Base-by-base conservation (phyloP, 2,113 vertebrate species). In the Barbus barbus region DNA sequence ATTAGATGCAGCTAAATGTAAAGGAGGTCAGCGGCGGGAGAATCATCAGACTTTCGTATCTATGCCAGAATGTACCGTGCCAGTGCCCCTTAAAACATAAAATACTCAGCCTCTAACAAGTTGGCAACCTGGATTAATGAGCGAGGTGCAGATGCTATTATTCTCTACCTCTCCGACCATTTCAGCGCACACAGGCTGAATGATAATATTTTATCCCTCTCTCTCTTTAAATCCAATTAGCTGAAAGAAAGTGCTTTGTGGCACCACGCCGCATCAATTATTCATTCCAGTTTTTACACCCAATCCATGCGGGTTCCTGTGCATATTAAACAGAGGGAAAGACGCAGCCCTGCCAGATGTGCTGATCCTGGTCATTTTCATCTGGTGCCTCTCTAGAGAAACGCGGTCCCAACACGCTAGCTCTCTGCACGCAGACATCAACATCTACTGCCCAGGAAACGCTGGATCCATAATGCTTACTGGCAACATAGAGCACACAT, bases 161-260 rank as follows among this genome's bases (percentile, higher is more conserved):
- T 86, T 90, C 75, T 89, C 78, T 89, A 84, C 81, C 83, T 85
- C 61, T 84, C 78, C 51, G 67, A 85, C 83, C 83, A 83, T 90
- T 86, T 72, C 79, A 77, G 65, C 46, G 20, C 48, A 80, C 78
- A 76, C 77, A 65, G 74, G 78, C 22, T 65, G 86, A 74, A 88
- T 85, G 22, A 90, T 85, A 88, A 90, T 86, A 83, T 63, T 80
- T 86, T 78, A 85, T 89, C 31, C 60, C 46, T 81, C 89, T 63
- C 84, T 88, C 86, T 89, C 81, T 84, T 83, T 81, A 91, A 92
- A 93, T 93, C 92, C 90, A 94, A 93, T 94, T 94, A 94, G 90
- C 89, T 89, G 87, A 91, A 91, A 89, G 90, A 91, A 92, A 91
- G 87, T 86, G 87, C 88, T 91, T 86, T 88, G 92, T 91, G 92